Base-by-base conservation (phyloP, 2,113 vertebrate species). In the Austrofundulus limnaeus region DNA sequence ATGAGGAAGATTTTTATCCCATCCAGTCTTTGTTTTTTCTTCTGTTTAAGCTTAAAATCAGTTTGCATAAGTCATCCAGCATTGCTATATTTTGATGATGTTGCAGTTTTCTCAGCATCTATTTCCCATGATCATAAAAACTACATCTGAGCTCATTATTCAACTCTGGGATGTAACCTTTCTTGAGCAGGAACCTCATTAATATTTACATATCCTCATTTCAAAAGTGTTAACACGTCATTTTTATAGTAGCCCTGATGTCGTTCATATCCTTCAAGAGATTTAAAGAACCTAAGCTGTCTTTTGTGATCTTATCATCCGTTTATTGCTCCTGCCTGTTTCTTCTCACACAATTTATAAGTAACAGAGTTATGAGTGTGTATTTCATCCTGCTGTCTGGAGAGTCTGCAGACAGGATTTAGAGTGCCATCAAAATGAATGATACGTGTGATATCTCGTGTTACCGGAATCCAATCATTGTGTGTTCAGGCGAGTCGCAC, bases 151-250 rank as follows among this genome's bases (percentile, higher is more conserved):
- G 41, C 38, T 71, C 62, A 55, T 65, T 75, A 72, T 75, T 72
- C 71, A 7, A 3, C 24, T 77, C 43, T 60, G 14, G 66, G 23
- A 24, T 56, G 54, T 79, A 67, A 78, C 80, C 78, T 82, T 78
- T 73, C 56, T 65, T 67, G 73, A 52, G 28, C 42, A 11, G 55
- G 50, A 72, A 48, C 19, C 59, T 47, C 57, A 66, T 81, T 83
- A 79, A 84, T 77, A 85, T 88, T 86, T 77, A 70, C 70, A 61
- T 54, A 39, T 43, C 39, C 51, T 86, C 63, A 78, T 83, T 75
- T 80, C 46, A 71, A 66, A 83, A 73, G 60, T 61, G 72, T 75
- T 72, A 80, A 72, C 43, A 54, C 24, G 25, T 37, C 15, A 43
- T 9, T 31, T 28, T 59, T 2, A 38, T 64, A 49, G 70, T 65